A percentile compares a stretch with the other conserved stretches of the same genome.
Conservation (phyloP, 2,888 invertebrate genomes). For the Ichneumoninae sp. region DNA sequence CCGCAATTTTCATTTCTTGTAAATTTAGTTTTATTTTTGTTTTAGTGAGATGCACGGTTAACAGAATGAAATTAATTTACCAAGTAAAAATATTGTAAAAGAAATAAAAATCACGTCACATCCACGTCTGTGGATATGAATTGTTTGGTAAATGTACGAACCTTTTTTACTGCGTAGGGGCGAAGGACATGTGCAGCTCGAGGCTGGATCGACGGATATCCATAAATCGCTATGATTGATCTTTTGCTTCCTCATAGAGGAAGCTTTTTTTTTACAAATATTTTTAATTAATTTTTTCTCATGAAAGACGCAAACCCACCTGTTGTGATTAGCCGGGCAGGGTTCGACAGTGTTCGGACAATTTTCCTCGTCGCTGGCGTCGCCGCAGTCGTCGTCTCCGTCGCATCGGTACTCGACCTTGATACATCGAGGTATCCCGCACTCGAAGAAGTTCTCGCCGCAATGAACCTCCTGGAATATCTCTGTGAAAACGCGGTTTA, state of each 20-base stretch:
- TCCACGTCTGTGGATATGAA: too few relatives aligned
- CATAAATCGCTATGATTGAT: not conserved
- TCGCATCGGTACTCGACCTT: constrained; percentile 92
- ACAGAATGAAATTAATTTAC: too few relatives aligned
- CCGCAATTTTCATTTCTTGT: too few relatives aligned
- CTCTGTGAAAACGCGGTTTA: constrained; percentile 69
- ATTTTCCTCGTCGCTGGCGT: constrained; percentile 94
- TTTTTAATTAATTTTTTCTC: not conserved
- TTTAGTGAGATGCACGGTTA: too few relatives aligned
- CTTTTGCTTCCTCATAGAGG: not conserved
- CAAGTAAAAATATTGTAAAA: too few relatives aligned
- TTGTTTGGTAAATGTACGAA: too few relatives aligned
- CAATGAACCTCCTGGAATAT: constrained; percentile 85
- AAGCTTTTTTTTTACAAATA: not conserved
- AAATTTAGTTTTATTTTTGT: too few relatives aligned
- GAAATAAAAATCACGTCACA: too few relatives aligned
- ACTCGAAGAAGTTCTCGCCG: constrained; percentile 91
- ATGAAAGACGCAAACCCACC: constrained; percentile 84
- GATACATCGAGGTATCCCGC: constrained; percentile 90
- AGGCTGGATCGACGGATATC: too few relatives aligned
- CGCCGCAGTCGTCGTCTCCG: constrained; percentile 94
- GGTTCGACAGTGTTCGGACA: constrained; percentile 88
- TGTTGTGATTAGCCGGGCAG: constrained; percentile 90
- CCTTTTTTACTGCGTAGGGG: too few relatives aligned
- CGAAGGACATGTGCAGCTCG: too few relatives aligned